Evolutionary conservation across 1,140 invertebrate genomes (phyloP).

Genomic region (Scaptomyza graminum): DNA sequence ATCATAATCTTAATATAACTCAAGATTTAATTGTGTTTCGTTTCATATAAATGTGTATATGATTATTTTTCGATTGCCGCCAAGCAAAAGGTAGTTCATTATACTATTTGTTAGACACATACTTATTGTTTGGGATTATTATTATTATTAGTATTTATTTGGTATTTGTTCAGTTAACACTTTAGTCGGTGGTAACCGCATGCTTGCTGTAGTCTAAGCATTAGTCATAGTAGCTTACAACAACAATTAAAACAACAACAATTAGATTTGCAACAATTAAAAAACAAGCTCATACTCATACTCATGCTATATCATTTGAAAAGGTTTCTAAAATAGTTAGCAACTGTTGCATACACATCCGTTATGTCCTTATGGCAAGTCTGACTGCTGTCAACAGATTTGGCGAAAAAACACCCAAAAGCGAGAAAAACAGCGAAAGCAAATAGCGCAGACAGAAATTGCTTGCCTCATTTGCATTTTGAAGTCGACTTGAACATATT

Average conservation of each 20-base stretch:
- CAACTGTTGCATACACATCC: background rate
- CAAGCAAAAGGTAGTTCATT: background rate
- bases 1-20: too few relatives aligned
- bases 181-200: constrained; percentile 69
- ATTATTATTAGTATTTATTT: background rate
- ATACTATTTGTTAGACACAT: background rate
- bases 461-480: constrained; percentile 24
- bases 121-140: constrained; percentile 13
- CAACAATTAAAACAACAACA: constrained; percentile 70
- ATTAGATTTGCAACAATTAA: constrained; percentile 49
- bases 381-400: background rate
- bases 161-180: constrained; percentile 30
- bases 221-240: constrained; percentile 39
- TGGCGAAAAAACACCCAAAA: background rate
- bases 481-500: constrained; percentile 7
- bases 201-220: constrained; percentile 52
- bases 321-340: background rate
- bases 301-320: background rate
- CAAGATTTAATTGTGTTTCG: too few relatives aligned
- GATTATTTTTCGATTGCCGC: background rate
- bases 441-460: background rate
- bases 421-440: background rate
- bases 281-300: too few relatives aligned
- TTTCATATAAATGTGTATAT: too few relatives aligned
- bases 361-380: background rate